Base-by-base conservation (phyloP, 2,888 invertebrate genomes). In the Ichneumoninae sp. region DNA sequence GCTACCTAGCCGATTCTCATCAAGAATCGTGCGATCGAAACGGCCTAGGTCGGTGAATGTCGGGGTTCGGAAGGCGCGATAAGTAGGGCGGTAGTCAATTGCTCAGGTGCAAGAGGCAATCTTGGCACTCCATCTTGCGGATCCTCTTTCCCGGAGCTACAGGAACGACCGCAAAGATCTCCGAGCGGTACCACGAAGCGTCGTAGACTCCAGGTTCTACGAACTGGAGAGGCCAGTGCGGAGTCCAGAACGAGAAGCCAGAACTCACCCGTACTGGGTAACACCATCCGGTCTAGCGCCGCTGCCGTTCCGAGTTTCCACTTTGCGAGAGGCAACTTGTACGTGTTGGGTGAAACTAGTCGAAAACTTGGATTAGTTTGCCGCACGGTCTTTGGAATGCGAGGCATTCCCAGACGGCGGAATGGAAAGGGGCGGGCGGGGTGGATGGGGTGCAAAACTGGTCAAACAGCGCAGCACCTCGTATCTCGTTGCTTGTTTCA, bases 361-460 rank as follows among this genome's bases (percentile, higher is more conserved):
- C 68, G 80, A 89, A 88, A 91, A 91, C 90, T 91, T 91, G 89
- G 85, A 91, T 91, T 91, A 90, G 91, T 91, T 90, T 89, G 88
- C 87, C 81, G 81, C 86, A 79, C 60, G 78, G 85, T 85, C 86
- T 71, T 47, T 66, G 84, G 85, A 86, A 88, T 88, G 88, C 85
- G 16, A 16, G 80, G 22, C 80, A 54, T 79, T 68, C 30, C 80
- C 76, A 79, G 63, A 30, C 30, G 63, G 30, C 16, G 33, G 63
- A 30, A 63, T 8, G 47, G 77, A 73, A 73, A 68, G 54, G 66
- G 71, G 77, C 57, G 71, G 68, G 71, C 66, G 71, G 57, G 54
- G 68, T 57, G 52, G 69, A 74, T 44, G 30, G 70, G 26, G 54
- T 40, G 52, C 22, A 22, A 73, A 57, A 77, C 68, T 57, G 60